Evolutionary conservation across 2,797 vertebrate genomes (phyloP).

Genomic region (Malurus splendens): DNA sequence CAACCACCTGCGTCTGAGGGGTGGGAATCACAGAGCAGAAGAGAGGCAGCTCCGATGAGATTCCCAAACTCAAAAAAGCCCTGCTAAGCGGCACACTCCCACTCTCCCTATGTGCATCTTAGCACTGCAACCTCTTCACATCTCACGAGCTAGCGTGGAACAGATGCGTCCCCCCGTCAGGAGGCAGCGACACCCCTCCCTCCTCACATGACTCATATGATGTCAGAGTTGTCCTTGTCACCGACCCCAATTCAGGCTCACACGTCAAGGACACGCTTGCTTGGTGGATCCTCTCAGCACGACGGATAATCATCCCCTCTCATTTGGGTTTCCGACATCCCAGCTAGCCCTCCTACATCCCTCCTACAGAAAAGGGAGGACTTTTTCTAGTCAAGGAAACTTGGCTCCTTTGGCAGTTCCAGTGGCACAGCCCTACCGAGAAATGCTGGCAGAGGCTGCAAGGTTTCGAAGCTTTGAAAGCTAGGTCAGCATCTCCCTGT

Average conservation of each 20-base stretch:
- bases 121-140: slow-evolving; percentile 67
- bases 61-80: slow-evolving; percentile 68
- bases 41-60: slow-evolving; percentile 56
- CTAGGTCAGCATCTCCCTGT: neutral
- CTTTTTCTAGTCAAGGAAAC: neutral
- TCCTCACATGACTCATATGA: slow-evolving; percentile 65
- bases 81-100: slow-evolving; percentile 63
- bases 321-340: neutral
- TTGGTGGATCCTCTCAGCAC: neutral
- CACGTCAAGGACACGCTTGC: slow-evolving; percentile 37
- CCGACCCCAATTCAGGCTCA: slow-evolving; percentile 50
- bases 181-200: slow-evolving; percentile 55
- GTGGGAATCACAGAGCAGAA: slow-evolving; percentile 37
- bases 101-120: slow-evolving; percentile 68
- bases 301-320: neutral
- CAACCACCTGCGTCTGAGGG: neutral
- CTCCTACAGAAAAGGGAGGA: neutral
- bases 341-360: neutral
- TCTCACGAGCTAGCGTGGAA: slow-evolving; percentile 64
- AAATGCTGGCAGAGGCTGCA: neutral
- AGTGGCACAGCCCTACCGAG: neutral
- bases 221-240: slow-evolving; percentile 64
- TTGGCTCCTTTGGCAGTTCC: neutral
- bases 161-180: slow-evolving; percentile 60
- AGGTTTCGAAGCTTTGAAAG: neutral